Percentiles rank a stretch among this genome's conserved stretches.
Conservation (phyloP, 2,888 invertebrate genomes). For the Agrochola litura region DNA sequence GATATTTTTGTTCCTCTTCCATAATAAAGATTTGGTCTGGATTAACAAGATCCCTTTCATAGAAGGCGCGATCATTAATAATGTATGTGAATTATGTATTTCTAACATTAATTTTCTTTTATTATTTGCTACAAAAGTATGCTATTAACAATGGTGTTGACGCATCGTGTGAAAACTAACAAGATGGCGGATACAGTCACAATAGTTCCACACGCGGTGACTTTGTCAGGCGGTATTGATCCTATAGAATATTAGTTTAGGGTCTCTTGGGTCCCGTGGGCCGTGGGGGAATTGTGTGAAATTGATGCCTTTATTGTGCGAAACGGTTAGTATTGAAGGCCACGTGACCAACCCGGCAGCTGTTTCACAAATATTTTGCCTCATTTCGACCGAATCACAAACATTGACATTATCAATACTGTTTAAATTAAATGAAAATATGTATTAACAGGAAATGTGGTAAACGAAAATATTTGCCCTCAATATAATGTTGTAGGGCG, state of each 20-base stretch:
- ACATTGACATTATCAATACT: constrained; percentile 45
- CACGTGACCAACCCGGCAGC: constrained; percentile 66
- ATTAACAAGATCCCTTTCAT: constrained; percentile 61
- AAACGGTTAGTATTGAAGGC: constrained; percentile 58
- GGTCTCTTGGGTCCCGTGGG: constrained; percentile 68
- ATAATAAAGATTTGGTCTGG: constrained; percentile 55
- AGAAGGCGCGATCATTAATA: constrained; percentile 60
- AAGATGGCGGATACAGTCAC: constrained; percentile 68
- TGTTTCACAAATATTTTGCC: constrained; percentile 67
- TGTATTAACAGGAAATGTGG: constrained; percentile 34
- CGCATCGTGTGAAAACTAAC: constrained; percentile 75
- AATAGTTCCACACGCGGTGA: constrained; percentile 72
- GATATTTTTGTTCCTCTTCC: constrained; percentile 49
- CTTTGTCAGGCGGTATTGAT: constrained; percentile 76
- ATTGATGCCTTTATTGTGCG: constrained; percentile 82
- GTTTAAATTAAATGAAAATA: constrained; percentile 55
- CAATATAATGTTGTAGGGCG: neutral
- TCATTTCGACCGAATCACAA: constrained; percentile 49
- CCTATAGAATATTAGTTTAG: constrained; percentile 74
- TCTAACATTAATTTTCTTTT: constrained; percentile 54
- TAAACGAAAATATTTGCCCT: constrained; percentile 39
- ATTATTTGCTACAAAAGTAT: constrained; percentile 53
- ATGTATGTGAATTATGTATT: constrained; percentile 54
- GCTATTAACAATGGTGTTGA: constrained; percentile 64
- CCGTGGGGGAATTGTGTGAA: constrained; percentile 74